Conservation (phyloP, 92 coral and sea anemone genomes). For the Paramuricea clavata region DNA sequence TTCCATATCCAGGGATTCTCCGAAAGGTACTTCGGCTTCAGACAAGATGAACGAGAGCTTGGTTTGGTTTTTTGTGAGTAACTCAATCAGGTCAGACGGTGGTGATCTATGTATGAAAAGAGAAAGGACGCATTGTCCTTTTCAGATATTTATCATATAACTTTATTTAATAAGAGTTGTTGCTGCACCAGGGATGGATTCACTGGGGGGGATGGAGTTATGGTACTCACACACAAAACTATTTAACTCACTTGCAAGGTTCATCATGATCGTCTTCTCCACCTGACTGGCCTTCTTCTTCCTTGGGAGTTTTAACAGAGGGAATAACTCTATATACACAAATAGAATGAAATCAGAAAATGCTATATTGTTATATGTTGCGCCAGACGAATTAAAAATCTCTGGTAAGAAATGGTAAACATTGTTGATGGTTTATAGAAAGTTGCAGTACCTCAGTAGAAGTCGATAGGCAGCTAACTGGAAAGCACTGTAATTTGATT, state of each 20-base stretch:
- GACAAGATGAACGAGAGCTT: slow-evolving; percentile 70
- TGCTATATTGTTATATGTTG: not conserved
- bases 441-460: slow-evolving; percentile 68
- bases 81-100: slow-evolving; percentile 71
- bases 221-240: not conserved
- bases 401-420: not conserved
- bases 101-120: slow-evolving; percentile 74
- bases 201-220: no score
- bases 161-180: not conserved
- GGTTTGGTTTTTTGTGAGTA: slow-evolving; percentile 56
- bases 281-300: not conserved
- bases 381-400: not conserved
- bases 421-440: not conserved
- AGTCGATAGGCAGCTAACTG: slow-evolving; percentile 80
- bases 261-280: slow-evolving; percentile 47
- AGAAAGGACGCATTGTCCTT: not conserved
- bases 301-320: slow-evolving; percentile 24
- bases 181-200: no score
- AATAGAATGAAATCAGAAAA: not conserved
- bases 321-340: slow-evolving; percentile 64
- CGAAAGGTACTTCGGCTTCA: slow-evolving; percentile 90
- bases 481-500: slow-evolving; percentile 68
- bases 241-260: slow-evolving; percentile 40
- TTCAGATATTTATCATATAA: not conserved
- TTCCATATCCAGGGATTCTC: slow-evolving; percentile 81